phyloP scores from a whole-genome alignment of 2,888 invertebrate genomes.

The Nomada goodeniana region DNA sequence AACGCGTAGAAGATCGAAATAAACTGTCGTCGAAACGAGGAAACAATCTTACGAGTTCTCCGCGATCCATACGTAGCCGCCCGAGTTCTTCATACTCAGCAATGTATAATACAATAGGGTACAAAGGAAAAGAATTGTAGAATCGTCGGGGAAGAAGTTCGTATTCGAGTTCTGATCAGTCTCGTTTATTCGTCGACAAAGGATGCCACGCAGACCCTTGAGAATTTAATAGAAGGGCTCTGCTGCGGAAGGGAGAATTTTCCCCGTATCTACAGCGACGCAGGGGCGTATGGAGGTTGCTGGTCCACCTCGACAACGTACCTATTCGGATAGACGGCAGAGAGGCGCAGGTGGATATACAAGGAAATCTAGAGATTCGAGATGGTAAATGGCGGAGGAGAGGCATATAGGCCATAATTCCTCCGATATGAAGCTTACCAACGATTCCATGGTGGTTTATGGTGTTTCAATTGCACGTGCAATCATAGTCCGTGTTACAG shows the following conservation, averaged over 20 bases:
- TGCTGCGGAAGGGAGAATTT: slow-evolving; percentile 66
- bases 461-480: slow-evolving; percentile 78
- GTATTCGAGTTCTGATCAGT: slow-evolving; percentile 34
- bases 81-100: not conserved
- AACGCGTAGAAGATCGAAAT: not conserved
- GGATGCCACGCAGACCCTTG: slow-evolving; percentile 61
- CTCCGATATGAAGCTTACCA: slow-evolving; percentile 71
- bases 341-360: slow-evolving; percentile 9
- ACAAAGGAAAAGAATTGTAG: slow-evolving; percentile 12
- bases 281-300: slow-evolving; percentile 29
- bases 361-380: slow-evolving; percentile 33
- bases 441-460: slow-evolving; percentile 67
- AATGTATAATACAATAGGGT: too few species aligned
- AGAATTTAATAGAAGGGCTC: slow-evolving; percentile 71
- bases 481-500: slow-evolving; percentile 74
- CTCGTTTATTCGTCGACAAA: slow-evolving; percentile 63
- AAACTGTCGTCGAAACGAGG: too few species aligned
- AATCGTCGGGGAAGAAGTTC: slow-evolving; percentile 42
- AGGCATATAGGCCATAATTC: slow-evolving; percentile 65
- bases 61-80: not conserved
- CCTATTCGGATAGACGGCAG: slow-evolving; percentile 13
- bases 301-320: not conserved
- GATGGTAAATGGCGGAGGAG: slow-evolving; percentile 52
- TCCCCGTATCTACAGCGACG: slow-evolving; percentile 64
- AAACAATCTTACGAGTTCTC: too few species aligned